Evolutionary conservation across 2,113 vertebrate genomes (phyloP).

Genomic region (Callipepla californica): DNA sequence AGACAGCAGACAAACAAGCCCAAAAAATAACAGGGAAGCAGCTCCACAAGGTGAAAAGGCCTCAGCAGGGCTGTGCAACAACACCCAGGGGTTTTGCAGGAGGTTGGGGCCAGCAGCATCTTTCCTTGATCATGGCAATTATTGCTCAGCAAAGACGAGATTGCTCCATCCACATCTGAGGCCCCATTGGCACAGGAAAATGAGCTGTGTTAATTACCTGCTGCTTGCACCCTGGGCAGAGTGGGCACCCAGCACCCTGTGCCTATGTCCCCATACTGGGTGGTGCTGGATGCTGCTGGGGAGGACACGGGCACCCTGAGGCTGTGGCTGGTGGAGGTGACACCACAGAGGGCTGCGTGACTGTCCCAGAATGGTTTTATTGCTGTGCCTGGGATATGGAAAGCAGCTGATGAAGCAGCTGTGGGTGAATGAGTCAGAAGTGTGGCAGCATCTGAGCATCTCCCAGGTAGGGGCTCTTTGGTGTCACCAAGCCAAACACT

Average conservation of each 20-base stretch:
- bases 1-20: conserved; percentile 42
- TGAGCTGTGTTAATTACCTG: fast-evolving
- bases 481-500: background rate
- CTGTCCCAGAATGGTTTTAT: conserved; percentile 27
- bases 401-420: conserved; percentile 47
- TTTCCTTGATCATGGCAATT: background rate
- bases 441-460: background rate
- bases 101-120: background rate
- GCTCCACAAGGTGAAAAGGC: background rate
- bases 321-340: fast-evolving
- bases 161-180: background rate
- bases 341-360: background rate
- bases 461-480: background rate
- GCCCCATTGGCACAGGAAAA: fast-evolving
- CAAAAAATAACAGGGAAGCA: conserved; percentile 25
- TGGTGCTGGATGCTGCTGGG: background rate
- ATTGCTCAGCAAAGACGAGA: background rate
- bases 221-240: fast-evolving
- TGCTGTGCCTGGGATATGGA: background rate
- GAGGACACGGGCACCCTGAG: fast-evolving
- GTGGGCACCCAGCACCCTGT: background rate
- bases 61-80: fast-evolving
- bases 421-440: background rate
- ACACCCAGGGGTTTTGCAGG: fast-evolving
- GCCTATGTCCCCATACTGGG: fast-evolving